Evolutionary conservation across 92 coral and sea anemone species (phyloP).

Genomic region (Porites rus): DNA sequence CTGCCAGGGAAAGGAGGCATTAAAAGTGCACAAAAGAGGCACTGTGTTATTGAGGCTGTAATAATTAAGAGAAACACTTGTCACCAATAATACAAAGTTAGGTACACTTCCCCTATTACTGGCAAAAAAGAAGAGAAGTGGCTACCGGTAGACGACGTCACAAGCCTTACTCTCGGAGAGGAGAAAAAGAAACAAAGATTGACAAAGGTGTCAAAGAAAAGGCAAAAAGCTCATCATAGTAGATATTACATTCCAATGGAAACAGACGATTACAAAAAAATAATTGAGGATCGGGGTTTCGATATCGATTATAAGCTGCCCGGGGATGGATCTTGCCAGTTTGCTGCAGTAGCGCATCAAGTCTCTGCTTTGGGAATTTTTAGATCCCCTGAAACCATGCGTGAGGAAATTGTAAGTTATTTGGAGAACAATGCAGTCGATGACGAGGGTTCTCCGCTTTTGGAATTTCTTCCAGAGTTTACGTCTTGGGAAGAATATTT

Average conservation of each 20-base stretch:
- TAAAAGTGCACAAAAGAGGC: conserved; percentile 48
- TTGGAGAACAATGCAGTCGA: no score
- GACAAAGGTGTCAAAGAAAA: conserved; percentile 44
- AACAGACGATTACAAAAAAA: conserved; percentile 1
- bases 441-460: no score
- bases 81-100: conserved; percentile 36
- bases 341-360: no score
- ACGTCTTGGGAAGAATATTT: no score
- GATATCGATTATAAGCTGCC: no score
- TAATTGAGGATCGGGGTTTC: no score
- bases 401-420: no score
- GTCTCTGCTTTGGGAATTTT: no score
- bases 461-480: no score
- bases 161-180: conserved; percentile 61
- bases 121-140: conserved; percentile 48
- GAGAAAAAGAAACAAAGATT: conserved; percentile 51
- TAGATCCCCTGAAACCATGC: no score
- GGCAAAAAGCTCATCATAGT: conserved; percentile 18
- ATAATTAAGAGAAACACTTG: conserved; percentile 38
- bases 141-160: conserved; percentile 56
- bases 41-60: conserved; percentile 47
- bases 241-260: conserved; percentile 31
- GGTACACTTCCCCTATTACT: conserved; percentile 47
- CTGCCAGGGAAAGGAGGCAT: conserved; percentile 54
- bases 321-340: no score